Evolutionary conservation across 2,797 vertebrate genomes (phyloP).

Genomic region (Sylvilagus floridanus): DNA sequence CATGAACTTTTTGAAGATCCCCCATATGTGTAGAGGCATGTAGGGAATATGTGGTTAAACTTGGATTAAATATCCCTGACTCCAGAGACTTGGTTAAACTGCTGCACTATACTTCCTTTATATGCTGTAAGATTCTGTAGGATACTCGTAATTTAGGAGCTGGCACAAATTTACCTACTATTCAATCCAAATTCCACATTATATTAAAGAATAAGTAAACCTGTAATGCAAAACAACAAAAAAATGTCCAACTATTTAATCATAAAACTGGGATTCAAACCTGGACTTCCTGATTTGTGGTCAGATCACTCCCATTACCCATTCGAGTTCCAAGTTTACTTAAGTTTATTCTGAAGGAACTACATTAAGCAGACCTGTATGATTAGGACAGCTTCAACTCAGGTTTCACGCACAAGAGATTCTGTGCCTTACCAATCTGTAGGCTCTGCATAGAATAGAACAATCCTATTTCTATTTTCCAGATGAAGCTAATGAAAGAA

Average conservation of each 20-base stretch:
- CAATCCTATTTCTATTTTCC: background rate
- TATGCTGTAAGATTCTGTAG: background rate
- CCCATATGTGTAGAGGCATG: background rate
- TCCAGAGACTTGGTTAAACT: background rate
- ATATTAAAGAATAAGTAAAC: background rate
- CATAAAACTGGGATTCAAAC: background rate
- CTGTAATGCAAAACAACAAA: background rate
- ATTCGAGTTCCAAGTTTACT: background rate
- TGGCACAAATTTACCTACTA: background rate
- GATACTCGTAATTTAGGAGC: background rate
- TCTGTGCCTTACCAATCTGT: background rate
- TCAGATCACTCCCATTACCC: background rate
- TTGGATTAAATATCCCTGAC: background rate
- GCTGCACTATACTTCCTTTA: background rate
- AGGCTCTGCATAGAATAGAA: background rate
- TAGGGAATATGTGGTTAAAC: background rate
- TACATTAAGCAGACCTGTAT: background rate
- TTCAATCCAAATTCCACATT: background rate
- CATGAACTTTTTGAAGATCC: too few relatives aligned
- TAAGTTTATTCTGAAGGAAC: background rate
- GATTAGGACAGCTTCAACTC: conserved; percentile 14
- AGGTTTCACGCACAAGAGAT: background rate
- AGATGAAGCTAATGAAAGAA: background rate
- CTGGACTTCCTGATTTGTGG: background rate
- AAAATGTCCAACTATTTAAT: background rate